These are phyloP conservation scores for Heliconius eleuchia DNA, from an alignment of 1,140 invertebrate species.

Conservation along the genomic window DNA sequence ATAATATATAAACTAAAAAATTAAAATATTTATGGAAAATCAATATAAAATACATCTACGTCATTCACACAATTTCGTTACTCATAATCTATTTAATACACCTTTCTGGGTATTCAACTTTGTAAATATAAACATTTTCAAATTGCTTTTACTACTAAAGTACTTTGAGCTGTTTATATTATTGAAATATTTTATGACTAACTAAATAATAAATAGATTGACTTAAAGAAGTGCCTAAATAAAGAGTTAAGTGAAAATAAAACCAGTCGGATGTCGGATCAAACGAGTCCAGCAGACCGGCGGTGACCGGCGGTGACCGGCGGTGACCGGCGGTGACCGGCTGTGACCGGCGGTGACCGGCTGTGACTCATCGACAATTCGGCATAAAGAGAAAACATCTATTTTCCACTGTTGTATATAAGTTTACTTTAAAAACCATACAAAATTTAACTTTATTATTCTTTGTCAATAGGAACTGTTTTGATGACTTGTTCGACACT, in stretches of 20 bases:
- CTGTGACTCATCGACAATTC: slow-evolving; percentile 18
- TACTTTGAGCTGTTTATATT: slow-evolving; percentile 3
- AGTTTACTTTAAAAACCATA: not conserved
- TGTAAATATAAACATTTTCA: not conserved
- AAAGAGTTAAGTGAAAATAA: slow-evolving; percentile 2
- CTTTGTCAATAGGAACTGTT: not conserved
- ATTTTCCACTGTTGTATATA: not conserved
- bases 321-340: slow-evolving; percentile 15
- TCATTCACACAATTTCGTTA: not conserved
- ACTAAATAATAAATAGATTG: not conserved
- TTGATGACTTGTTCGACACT: not conserved
- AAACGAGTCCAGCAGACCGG: slow-evolving; percentile 1
- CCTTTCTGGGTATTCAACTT: not conserved
- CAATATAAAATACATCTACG: not conserved
- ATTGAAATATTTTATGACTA: not conserved
- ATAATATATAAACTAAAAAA: too few relatives aligned
- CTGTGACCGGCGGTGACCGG: slow-evolving; percentile 15
- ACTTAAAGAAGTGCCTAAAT: not conserved
- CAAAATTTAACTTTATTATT: not conserved
- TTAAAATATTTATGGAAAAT: not conserved
- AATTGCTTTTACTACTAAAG: not conserved
- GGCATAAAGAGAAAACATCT: slow-evolving; percentile 19
- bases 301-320: slow-evolving; percentile 16
- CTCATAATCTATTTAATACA: not conserved
- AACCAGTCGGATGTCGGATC: slow-evolving; percentile 2